Conservation (phyloP, 1,140 invertebrate genomes). For the Alviniconcha marisindica region DNA sequence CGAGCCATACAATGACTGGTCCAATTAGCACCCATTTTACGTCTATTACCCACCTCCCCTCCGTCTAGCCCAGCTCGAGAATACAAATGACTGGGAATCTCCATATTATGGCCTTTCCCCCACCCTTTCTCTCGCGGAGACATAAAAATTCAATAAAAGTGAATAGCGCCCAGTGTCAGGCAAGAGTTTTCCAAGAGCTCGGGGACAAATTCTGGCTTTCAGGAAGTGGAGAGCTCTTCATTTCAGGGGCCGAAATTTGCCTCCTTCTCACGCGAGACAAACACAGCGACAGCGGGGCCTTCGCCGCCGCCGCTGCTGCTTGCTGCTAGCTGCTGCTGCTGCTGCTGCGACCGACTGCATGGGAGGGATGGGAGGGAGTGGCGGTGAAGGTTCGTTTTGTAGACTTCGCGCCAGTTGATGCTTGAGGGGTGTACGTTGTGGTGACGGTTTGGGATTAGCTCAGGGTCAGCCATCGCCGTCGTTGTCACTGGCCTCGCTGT, state of each 20-base stretch:
- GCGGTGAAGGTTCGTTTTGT: too few relatives aligned
- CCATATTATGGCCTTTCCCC: conserved; percentile 39
- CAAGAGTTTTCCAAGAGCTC: conserved; percentile 26
- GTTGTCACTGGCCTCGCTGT: too few relatives aligned
- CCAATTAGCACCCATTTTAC: conserved; percentile 35
- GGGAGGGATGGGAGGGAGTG: too few relatives aligned
- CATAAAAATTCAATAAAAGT: conserved; percentile 43
- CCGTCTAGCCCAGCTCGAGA: conserved; percentile 27
- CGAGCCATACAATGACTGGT: conserved; percentile 6
- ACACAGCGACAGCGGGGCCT: too few relatives aligned
- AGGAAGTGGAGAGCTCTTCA: conserved; percentile 38
- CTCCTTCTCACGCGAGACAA: background rate
- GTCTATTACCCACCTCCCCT: conserved; percentile 34
- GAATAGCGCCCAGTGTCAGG: conserved; percentile 35
- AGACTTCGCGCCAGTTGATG: too few relatives aligned
- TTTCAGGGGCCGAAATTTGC: conserved; percentile 3
- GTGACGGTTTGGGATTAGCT: too few relatives aligned
- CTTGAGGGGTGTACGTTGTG: too few relatives aligned
- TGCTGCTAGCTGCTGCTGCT: too few relatives aligned
- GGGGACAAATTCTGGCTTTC: conserved; percentile 41
- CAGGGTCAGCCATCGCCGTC: too few relatives aligned
- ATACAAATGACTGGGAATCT: conserved; percentile 40
- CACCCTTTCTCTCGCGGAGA: conserved; percentile 25
- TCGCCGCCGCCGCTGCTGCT: too few relatives aligned
- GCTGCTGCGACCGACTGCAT: too few relatives aligned